These are phyloP conservation scores for Percopsis omiscomaycus DNA, from an alignment of 2,797 vertebrate species.

Conservation along the genomic window DNA sequence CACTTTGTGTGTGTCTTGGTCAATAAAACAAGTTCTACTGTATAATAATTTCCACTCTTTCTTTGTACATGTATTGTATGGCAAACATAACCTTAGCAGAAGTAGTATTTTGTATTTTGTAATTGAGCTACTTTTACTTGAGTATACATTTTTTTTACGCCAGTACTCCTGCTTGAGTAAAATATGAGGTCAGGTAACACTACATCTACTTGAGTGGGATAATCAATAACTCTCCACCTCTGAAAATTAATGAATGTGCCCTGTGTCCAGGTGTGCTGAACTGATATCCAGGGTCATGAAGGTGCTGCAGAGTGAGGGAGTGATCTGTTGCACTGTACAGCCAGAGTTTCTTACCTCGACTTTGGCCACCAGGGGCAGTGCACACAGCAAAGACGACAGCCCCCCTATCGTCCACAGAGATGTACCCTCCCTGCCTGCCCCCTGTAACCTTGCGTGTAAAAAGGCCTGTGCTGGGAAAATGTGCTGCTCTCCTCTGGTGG, in stretches of 20 bases:
- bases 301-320: slow-evolving; percentile 65
- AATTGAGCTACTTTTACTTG: too few relatives aligned
- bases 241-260: neutral
- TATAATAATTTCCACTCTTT: too few relatives aligned
- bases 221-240: too few relatives aligned
- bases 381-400: neutral
- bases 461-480: slow-evolving; percentile 60
- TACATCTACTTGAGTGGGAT: too few relatives aligned
- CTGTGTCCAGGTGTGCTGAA: slow-evolving; percentile 56
- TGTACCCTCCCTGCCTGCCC: slow-evolving; percentile 5
- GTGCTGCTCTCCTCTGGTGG: slow-evolving; percentile 65
- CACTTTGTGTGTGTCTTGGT: too few relatives aligned
- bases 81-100: too few relatives aligned
- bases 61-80: too few relatives aligned
- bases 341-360: slow-evolving; percentile 66
- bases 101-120: too few relatives aligned
- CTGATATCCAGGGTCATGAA: slow-evolving; percentile 62
- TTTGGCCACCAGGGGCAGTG: neutral
- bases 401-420: slow-evolving; percentile 14
- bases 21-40: too few relatives aligned
- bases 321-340: slow-evolving; percentile 77
- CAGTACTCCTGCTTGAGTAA: too few relatives aligned
- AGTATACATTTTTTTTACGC: too few relatives aligned
- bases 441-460: slow-evolving; percentile 70
- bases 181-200: too few relatives aligned